Evolutionary conservation across 1,140 invertebrate genomes (phyloP), one percentile per base, ranked within the genome.

Genomic region (Trypoxylus dichotomus): DNA sequence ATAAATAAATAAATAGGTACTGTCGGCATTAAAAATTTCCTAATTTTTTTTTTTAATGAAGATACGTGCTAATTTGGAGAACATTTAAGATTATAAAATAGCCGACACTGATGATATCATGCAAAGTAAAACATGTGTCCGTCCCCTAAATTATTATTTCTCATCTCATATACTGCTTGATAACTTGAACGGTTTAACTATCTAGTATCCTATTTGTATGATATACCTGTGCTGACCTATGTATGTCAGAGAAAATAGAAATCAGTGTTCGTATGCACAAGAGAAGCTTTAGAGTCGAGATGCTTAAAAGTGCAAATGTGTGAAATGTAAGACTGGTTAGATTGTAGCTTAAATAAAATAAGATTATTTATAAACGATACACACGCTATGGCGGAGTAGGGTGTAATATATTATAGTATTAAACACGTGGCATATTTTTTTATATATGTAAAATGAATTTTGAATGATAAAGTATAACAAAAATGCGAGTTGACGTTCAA

Each of bases 281-380:
- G 21, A 68, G 21, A 21, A 29, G 27, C 60, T 54, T 54, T 54
- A 68, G 27, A 68, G 25, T 58, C 1, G 60, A 68, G 24, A 68
- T 76, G 63, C 63, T 58, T 74, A 72, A 72, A 80, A 82, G 79
- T 80, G 79, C 80, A 83, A 81, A 79, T 82, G 82, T 78, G 82
- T 83, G 81, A 83, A 80, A 81, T 83, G 72, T 82, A 85, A 85
- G 84, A 85, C 84, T 85, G 84, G 83, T 84, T 85, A 84, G 83
- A 68, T 77, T 80, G 77, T 83, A 84, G 82, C 76, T 78, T 80
- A 79, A 24, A 68, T 80, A 80, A 79, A 24, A 68, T 80, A 80
- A 82, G 58, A 78, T 75, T 79, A 76, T 54, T 80, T 79, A 78
- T 78, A 78, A 71, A 75, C 63, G 71, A 74, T 68, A 78, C 15